These are phyloP conservation scores for Pseudomyrmex concolor DNA, from an alignment of 1,140 invertebrate species.

Conservation along the genomic window DNA sequence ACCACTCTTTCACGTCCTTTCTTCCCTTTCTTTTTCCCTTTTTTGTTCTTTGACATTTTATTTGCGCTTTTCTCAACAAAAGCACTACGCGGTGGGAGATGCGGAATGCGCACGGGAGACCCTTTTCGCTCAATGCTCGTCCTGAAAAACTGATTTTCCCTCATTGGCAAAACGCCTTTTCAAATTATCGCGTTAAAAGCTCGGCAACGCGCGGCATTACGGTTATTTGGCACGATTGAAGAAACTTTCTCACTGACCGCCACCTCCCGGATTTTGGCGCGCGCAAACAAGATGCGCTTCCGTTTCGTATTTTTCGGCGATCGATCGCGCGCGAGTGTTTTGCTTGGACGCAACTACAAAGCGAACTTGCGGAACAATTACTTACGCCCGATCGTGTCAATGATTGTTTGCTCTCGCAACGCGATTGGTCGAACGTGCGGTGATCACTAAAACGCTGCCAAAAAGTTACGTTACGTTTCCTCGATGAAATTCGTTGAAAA, in stretches of 20 bases:
- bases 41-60: slow-evolving; percentile 23
- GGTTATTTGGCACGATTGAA: slow-evolving; percentile 22
- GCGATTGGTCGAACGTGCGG: slow-evolving; percentile 22
- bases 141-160: slow-evolving; percentile 16
- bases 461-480: slow-evolving; percentile 25
- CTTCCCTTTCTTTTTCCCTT: slow-evolving; percentile 8
- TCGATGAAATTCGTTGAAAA: slow-evolving; percentile 5
- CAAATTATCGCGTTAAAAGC: slow-evolving; percentile 64
- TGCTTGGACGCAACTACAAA: slow-evolving; percentile 10
- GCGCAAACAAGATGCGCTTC: slow-evolving; percentile 45
- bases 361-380: slow-evolving; percentile 49
- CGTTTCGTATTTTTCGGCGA: slow-evolving; percentile 47
- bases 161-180: slow-evolving; percentile 40
- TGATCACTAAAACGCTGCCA: slow-evolving; percentile 37
- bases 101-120: slow-evolving; percentile 44
- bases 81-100: slow-evolving; percentile 27
- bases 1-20: slow-evolving; percentile 37
- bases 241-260: slow-evolving; percentile 6
- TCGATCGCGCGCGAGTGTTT: slow-evolving; percentile 44
- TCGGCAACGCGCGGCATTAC: slow-evolving; percentile 10
- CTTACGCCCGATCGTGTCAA: slow-evolving; percentile 51
- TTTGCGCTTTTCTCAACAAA: slow-evolving; percentile 41
- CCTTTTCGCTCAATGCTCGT: slow-evolving; percentile 32
- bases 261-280: too few relatives aligned
- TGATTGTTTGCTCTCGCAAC: slow-evolving; percentile 40